Evolutionary conservation across 2,113 vertebrate genomes (phyloP).

Genomic region (Pogona vitticeps): DNA sequence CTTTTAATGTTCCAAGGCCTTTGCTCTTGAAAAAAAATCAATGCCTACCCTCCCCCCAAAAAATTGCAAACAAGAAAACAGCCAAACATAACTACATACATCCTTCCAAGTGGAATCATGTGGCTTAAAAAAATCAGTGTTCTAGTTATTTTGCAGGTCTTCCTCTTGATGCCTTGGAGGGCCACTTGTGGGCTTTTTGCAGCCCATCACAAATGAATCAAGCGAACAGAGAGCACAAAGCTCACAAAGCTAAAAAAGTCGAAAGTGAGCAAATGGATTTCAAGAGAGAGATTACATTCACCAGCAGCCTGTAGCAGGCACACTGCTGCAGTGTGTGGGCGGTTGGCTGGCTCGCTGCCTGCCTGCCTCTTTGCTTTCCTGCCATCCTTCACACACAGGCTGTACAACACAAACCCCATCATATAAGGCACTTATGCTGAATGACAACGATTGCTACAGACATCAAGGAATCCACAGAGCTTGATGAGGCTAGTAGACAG

Average conservation of each 20-base stretch:
- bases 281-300: constrained; percentile 23
- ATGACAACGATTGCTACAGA: not conserved
- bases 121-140: constrained; percentile 12
- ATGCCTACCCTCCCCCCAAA: not conserved
- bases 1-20: not conserved
- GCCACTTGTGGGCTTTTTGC: not conserved
- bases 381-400: constrained; percentile 15
- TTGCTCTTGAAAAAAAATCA: not conserved
- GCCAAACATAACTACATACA: not conserved
- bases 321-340: constrained; percentile 56
- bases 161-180: not conserved
- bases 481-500: constrained; percentile 32
- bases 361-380: constrained; percentile 33
- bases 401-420: constrained; percentile 20
- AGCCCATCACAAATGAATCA: not conserved
- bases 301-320: constrained; percentile 43
- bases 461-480: not conserved
- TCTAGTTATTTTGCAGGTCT: constrained; percentile 1
- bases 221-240: constrained; percentile 22
- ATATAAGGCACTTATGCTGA: not conserved
- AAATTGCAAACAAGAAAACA: not conserved
- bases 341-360: constrained; percentile 48
- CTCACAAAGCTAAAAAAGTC: constrained; percentile 40
- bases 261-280: constrained; percentile 30
- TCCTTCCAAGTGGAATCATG: not conserved